Evolutionary conservation across 2,888 invertebrate species (phyloP).

Genomic region (Molanna angustata): DNA sequence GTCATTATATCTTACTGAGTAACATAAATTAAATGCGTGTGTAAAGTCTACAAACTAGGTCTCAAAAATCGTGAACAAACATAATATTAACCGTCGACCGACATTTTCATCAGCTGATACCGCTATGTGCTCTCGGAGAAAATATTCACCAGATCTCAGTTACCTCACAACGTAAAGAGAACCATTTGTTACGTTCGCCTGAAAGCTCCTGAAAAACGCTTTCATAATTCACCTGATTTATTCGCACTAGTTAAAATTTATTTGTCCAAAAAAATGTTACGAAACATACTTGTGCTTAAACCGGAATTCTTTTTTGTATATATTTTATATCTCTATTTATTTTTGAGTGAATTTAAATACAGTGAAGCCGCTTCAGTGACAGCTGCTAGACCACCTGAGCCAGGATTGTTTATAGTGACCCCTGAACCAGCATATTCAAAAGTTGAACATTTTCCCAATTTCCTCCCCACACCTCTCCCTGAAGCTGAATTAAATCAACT

Average conservation of each 20-base stretch:
- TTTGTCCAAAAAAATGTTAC: too few species aligned
- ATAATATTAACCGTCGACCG: constrained; percentile 8
- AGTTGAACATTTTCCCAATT: constrained; percentile 9
- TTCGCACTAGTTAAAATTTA: too few species aligned
- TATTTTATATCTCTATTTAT: too few species aligned
- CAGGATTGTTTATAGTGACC: constrained; percentile 26
- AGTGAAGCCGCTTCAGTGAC: constrained; percentile 23
- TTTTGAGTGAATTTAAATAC: background rate
- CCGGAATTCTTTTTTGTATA: too few species aligned
- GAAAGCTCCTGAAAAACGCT: constrained; percentile 14
- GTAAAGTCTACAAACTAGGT: constrained; percentile 18
- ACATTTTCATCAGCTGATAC: constrained; percentile 14
- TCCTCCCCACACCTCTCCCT: constrained; percentile 29
- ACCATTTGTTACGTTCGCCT: constrained; percentile 10
- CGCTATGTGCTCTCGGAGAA: constrained; percentile 28
- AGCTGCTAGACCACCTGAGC: constrained; percentile 14
- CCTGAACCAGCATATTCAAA: constrained; percentile 18
- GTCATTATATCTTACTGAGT: too few species aligned
- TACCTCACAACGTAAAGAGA: background rate
- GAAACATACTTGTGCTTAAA: too few species aligned
- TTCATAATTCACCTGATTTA: too few species aligned
- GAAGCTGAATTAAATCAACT: constrained; percentile 8
- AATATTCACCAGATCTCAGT: constrained; percentile 13
- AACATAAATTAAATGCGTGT: too few species aligned
- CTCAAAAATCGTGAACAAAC: constrained; percentile 29